Evolutionary conservation across 2,888 invertebrate genomes (phyloP).

Genomic region (Synanthedon vespiformis): DNA sequence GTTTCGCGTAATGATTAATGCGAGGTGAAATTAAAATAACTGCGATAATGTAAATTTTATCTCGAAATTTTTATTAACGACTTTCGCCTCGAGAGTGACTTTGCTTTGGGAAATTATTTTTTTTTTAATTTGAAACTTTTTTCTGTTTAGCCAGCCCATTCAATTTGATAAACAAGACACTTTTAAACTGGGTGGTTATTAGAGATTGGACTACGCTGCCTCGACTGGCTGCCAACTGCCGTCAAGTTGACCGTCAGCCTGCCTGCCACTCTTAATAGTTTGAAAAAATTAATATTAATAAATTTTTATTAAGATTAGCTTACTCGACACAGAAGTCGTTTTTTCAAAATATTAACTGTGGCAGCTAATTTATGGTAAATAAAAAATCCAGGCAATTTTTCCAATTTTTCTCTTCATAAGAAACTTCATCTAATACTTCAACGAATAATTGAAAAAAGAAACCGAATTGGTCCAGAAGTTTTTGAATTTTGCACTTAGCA

Average conservation of each 20-base stretch:
- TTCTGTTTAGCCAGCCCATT: background rate
- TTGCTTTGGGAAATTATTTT: background rate
- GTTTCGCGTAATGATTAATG: slow-evolving; percentile 53
- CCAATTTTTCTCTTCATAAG: too few species aligned
- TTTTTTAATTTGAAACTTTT: background rate
- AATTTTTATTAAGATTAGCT: too few species aligned
- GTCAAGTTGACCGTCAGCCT: too few species aligned
- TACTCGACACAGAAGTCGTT: too few species aligned
- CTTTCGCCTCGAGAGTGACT: slow-evolving; percentile 12
- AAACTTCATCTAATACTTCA: too few species aligned
- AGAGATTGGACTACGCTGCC: background rate
- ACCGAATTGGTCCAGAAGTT: too few species aligned
- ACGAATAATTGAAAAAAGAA: background rate
- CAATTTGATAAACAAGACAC: too few species aligned
- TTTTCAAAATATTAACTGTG: background rate
- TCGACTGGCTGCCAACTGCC: too few species aligned
- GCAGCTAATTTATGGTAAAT: background rate
- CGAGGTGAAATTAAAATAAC: slow-evolving; percentile 57
- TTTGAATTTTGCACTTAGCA: too few species aligned
- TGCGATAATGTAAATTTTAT: slow-evolving; percentile 58
- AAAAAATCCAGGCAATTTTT: too few species aligned
- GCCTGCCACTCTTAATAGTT: too few species aligned
- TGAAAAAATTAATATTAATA: too few species aligned
- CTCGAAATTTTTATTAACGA: slow-evolving; percentile 51
- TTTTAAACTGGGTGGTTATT: background rate